phyloP scores from a whole-genome alignment of 2,888 invertebrate species.

The Neoscelio sp. region DNA sequence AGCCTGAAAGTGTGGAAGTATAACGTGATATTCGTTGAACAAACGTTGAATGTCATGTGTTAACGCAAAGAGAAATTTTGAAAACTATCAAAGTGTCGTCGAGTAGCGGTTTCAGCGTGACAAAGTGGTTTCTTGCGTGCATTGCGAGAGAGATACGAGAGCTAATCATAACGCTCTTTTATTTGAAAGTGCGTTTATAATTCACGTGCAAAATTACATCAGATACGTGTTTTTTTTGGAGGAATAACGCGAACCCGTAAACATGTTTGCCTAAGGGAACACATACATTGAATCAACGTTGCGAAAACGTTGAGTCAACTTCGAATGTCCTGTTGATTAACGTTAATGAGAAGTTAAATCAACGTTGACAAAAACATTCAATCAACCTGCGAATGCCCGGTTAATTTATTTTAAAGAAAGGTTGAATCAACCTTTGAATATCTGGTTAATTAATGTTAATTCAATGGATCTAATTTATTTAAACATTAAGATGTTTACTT shows the following conservation, averaged over 20 bases:
- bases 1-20: conserved; percentile 31
- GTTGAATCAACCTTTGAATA: too few species aligned
- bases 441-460: too few species aligned
- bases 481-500: too few species aligned
- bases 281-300: too few species aligned
- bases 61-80: conserved; percentile 44
- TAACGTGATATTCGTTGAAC: background rate
- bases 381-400: too few species aligned
- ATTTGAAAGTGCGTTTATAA: conserved; percentile 51
- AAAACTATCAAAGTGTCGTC: conserved; percentile 54
- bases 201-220: conserved; percentile 42
- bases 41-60: conserved; percentile 16
- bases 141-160: conserved; percentile 64
- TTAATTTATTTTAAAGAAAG: too few species aligned
- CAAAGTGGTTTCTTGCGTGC: conserved; percentile 71
- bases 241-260: conserved; percentile 8
- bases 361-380: too few species aligned
- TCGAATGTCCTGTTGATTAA: too few species aligned
- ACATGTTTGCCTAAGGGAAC: too few species aligned
- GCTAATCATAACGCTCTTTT: conserved; percentile 60
- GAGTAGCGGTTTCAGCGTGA: conserved; percentile 59
- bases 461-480: too few species aligned
- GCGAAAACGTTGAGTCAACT: too few species aligned
- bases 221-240: conserved; percentile 3
- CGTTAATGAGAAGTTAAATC: too few species aligned